Conservation (phyloP, 2,888 invertebrate species). For the Alloscopus bannaensis region DNA sequence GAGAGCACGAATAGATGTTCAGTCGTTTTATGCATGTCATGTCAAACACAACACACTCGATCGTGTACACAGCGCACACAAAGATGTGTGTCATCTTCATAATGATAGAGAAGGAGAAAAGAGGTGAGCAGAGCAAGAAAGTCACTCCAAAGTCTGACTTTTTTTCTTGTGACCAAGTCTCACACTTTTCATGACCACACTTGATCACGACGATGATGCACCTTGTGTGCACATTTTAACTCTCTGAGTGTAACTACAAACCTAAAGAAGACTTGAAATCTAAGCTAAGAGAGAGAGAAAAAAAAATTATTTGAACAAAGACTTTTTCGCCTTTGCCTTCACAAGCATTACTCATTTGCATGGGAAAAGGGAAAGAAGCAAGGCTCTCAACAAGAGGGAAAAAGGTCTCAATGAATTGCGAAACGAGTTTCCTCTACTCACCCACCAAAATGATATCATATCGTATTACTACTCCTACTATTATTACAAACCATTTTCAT, state of each 20-base stretch:
- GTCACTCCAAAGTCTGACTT: slow-evolving; percentile 8
- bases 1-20: too few species aligned
- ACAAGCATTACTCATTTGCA: background rate
- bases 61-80: slow-evolving; percentile 3
- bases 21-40: slow-evolving; percentile 18
- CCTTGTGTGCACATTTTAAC: too few species aligned
- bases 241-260: too few species aligned
- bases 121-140: slow-evolving; percentile 58
- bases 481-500: slow-evolving; percentile 15
- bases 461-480: background rate
- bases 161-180: slow-evolving; percentile 28
- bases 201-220: too few species aligned
- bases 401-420: background rate
- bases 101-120: slow-evolving; percentile 38
- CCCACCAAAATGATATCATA: slow-evolving; percentile 11
- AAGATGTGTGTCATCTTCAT: slow-evolving; percentile 60
- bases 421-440: slow-evolving; percentile 16
- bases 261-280: too few species aligned
- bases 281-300: too few species aligned
- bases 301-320: background rate
- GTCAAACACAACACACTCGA: background rate
- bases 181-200: too few species aligned
- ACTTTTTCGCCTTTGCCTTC: background rate
- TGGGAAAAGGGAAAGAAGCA: slow-evolving; percentile 19
- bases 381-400: too few species aligned